phyloP scores from a whole-genome alignment of 2,797 vertebrate genomes.

The Macropodus opercularis region DNA sequence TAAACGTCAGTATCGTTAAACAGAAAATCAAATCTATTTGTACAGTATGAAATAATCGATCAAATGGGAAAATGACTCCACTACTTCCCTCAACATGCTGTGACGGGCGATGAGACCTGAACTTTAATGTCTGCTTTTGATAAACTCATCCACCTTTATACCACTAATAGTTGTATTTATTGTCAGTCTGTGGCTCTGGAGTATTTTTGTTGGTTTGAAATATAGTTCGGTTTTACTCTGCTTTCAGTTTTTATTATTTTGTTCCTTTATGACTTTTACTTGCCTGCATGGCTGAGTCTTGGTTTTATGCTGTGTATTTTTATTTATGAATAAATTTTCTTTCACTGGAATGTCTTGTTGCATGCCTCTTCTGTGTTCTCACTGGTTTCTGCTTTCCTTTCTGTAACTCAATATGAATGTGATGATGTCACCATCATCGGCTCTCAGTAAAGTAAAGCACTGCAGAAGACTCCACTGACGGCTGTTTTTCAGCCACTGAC shows the following conservation, averaged over 20 bases:
- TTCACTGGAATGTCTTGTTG: conserved; percentile 59
- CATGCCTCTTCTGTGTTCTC: conserved; percentile 74
- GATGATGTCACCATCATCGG: not conserved
- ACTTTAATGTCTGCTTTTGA: conserved; percentile 55
- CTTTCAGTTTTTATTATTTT: conserved; percentile 36
- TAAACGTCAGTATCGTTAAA: not conserved
- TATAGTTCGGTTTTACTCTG: conserved; percentile 31
- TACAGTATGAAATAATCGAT: not conserved
- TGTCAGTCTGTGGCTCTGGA: conserved; percentile 47
- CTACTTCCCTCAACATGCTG: not conserved
- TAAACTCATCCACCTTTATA: conserved; percentile 27
- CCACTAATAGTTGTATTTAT: conserved; percentile 60
- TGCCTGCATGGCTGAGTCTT: conserved; percentile 72
- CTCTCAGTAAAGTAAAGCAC: conserved; percentile 7
- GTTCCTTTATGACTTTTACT: conserved; percentile 43
- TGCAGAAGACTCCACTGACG: conserved; percentile 40
- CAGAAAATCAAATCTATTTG: not conserved
- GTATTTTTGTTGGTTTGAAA: conserved; percentile 50
- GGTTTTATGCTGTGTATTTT: conserved; percentile 62
- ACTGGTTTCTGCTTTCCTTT: conserved; percentile 39
- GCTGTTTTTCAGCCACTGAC: too few relatives aligned
- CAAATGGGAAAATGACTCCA: conserved; percentile 22
- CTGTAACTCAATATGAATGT: conserved; percentile 21
- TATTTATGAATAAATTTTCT: conserved; percentile 82
- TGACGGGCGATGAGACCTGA: conserved; percentile 20